Evolutionary conservation across 64 coral and sea anemone species (phyloP), one percentile per base, ranked within the genome.

Genomic region (Porites lutea): DNA sequence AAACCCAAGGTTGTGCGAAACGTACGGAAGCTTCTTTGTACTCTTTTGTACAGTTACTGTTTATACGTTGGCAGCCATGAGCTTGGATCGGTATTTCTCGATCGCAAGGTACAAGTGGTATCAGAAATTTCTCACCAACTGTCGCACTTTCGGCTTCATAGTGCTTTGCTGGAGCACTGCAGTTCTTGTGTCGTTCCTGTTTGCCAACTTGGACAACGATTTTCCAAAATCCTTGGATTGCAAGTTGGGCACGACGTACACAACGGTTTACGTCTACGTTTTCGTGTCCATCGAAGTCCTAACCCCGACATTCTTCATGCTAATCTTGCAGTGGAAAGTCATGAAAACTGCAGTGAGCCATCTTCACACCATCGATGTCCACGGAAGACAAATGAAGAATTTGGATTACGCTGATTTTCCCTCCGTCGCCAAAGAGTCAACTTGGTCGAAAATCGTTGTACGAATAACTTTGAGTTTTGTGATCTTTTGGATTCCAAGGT

Each of bases 401-500:
- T 21, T 97, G 8, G 95, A 97, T 75, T 91, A 93, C 60, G 79
- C 91, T 82, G 92, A 97, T 51, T 80, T 82, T 18, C 83, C 92
- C 16, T 93, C 95, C 15, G 60, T 97, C 50, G 19, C 74, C 49
- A 88, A 91, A 72, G 95, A 97, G 59, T 48, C 95, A 59, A 68
- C 85, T 27, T 90, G 92, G 88, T 92, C 95, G 48, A 46, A 65
- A 23, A 85, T 94, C 13, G 75, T 82, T n/a, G 90, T 97, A 20
- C 90, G 93, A 6, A 79, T 97, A 4, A 89, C 87, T 6, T 51
- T 97, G 10, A 94, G 92, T 75, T 97, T 97, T 63, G 93, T 94
- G 2, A 51, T 97, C 18, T 97, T 97, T 44, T 97, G 95, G 95
- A 87, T 97, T 46, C 95, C 95, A 12, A 84, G 95, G n/a, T 97